Percentiles rank a stretch among this genome's conserved stretches.
phyloP scores from a whole-genome alignment of 2,797 vertebrate genomes.

The Tachyglossus aculeatus region DNA sequence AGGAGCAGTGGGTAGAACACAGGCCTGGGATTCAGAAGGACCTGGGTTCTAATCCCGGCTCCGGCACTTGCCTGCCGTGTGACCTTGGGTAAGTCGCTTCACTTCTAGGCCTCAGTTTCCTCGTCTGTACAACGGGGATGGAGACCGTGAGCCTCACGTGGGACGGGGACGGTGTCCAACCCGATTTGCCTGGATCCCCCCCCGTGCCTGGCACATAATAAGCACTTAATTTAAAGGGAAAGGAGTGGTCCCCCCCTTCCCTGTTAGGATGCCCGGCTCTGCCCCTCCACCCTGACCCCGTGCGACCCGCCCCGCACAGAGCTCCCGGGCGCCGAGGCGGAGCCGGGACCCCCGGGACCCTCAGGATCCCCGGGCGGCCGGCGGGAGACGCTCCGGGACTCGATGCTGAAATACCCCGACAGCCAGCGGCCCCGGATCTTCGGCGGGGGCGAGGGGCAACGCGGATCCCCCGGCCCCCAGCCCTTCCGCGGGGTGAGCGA shows the following conservation, averaged over 20 bases:
- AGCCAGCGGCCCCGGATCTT: conserved; percentile 13
- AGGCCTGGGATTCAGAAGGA: too few species aligned
- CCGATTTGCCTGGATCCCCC: too few species aligned
- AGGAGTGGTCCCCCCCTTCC: background rate
- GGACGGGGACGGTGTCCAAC: too few species aligned
- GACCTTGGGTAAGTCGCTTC: too few species aligned
- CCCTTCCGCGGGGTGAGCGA: conserved; percentile 62
- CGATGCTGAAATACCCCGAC: conserved; percentile 86
- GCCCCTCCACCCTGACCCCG: background rate
- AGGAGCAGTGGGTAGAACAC: too few species aligned
- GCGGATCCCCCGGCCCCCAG: conserved; percentile 5
- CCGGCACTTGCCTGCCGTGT: too few species aligned
- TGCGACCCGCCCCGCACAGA: conserved; percentile 63
- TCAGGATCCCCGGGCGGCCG: conserved; percentile 10
- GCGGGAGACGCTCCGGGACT: conserved; percentile 81
- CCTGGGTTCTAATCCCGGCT: too few species aligned
- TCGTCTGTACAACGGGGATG: too few species aligned
- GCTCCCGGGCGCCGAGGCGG: conserved; percentile 69
- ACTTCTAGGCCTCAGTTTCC: too few species aligned
- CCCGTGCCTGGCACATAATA: too few species aligned
- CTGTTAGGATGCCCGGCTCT: background rate
- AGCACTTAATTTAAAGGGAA: too few species aligned
- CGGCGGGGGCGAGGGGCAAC: conserved; percentile 4
- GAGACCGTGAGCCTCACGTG: too few species aligned
- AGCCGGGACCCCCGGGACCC: conserved; percentile 29